A percentile compares a stretch with the other conserved stretches of the same genome.
These are phyloP conservation scores for Drosophila sordidapex DNA, from an alignment of 2,888 invertebrate species.

Conservation along the genomic window DNA sequence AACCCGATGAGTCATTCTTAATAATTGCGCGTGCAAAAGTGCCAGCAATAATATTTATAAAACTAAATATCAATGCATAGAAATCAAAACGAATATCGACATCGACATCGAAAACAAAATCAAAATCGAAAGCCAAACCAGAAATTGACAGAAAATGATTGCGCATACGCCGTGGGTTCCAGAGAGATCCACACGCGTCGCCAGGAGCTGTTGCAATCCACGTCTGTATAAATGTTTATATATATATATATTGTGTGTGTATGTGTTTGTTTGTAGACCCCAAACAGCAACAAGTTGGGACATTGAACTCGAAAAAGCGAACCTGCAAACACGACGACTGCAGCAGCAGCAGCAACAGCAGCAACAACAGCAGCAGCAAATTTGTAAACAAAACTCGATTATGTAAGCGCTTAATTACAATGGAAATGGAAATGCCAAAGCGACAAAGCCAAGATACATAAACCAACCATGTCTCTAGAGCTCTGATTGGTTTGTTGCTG, in stretches of 20 bases:
- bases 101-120: conserved; percentile 16
- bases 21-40: conserved; percentile 72
- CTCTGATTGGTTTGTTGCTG: conserved; percentile 32
- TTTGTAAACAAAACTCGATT: conserved; percentile 78
- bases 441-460: conserved; percentile 49
- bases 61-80: conserved; percentile 57
- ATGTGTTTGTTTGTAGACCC: conserved; percentile 21
- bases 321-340: conserved; percentile 52
- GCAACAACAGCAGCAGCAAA: conserved; percentile 41
- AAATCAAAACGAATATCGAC: conserved; percentile 41
- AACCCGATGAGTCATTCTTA: conserved; percentile 75
- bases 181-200: conserved; percentile 71
- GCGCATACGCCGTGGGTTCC: conserved; percentile 68
- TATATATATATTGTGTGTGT: conserved; percentile 10
- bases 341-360: conserved; percentile 16
- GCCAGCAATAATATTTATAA: conserved; percentile 60
- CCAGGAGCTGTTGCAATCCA: conserved; percentile 76
- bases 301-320: conserved; percentile 77
- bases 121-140: conserved; percentile 22
- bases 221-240: background rate
- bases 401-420: conserved; percentile 77
- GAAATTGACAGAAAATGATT: conserved; percentile 38
- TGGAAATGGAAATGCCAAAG: conserved; percentile 75
- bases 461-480: conserved; percentile 20
- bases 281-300: conserved; percentile 60